Evolutionary conservation across 2,113 vertebrate genomes (phyloP).

Genomic region (Pseudorhombus dupliciocellatus): DNA sequence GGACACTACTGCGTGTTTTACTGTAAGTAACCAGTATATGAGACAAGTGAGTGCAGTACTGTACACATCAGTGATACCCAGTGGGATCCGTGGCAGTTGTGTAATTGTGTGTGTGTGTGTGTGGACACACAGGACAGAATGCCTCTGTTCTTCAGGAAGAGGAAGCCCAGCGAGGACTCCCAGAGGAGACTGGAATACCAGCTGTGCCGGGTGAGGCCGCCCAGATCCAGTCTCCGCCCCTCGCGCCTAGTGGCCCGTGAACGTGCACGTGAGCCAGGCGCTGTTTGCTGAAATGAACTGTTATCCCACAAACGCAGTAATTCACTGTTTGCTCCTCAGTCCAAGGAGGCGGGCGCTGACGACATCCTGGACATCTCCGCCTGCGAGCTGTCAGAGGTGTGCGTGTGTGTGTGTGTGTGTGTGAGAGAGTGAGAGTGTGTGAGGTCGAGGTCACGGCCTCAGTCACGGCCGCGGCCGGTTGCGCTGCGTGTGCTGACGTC

Average conservation of each 20-base stretch:
- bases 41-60: too few species aligned
- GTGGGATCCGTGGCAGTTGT: too few species aligned
- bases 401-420: constrained; percentile 1
- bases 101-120: too few species aligned
- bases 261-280: too few species aligned
- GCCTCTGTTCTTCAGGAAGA: constrained; percentile 92
- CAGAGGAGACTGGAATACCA: constrained; percentile 93
- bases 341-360: constrained; percentile 93
- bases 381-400: constrained; percentile 94
- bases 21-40: neutral
- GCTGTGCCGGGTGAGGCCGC: constrained; percentile 93
- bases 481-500: too few species aligned
- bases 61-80: too few species aligned
- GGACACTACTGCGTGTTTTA: neutral
- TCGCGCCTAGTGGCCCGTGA: too few species aligned
- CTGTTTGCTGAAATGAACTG: too few species aligned
- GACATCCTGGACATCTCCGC: constrained; percentile 92
- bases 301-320: neutral
- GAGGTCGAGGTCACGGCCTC: too few species aligned
- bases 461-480: too few species aligned
- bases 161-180: constrained; percentile 89
- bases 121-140: constrained; percentile 78
- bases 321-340: constrained; percentile 72
- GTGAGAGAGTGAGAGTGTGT: too few species aligned
- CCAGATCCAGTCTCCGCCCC: too few species aligned